Conservation (phyloP, 2,888 invertebrate species). For the Erebia ligea region DNA sequence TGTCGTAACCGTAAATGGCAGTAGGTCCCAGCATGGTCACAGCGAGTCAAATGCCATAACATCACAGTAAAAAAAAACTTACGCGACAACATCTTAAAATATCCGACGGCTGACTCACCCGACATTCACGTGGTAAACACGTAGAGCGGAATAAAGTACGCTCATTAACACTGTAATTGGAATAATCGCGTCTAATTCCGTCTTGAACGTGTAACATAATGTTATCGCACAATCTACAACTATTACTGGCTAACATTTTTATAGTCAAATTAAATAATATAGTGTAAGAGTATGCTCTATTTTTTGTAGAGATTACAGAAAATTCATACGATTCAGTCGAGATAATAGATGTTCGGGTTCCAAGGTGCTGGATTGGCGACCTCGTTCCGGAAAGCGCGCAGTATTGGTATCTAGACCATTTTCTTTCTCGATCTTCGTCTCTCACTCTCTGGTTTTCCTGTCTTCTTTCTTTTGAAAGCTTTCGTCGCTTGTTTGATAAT, state of each 20-base stretch:
- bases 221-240: slow-evolving; percentile 12
- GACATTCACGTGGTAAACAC: slow-evolving; percentile 20
- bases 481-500: too few relatives aligned
- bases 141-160: slow-evolving; percentile 10
- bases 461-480: too few relatives aligned
- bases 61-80: slow-evolving; percentile 14
- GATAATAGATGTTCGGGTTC: too few relatives aligned
- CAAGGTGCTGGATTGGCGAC: too few relatives aligned
- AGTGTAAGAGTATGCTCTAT: not conserved
- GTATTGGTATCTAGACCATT: too few relatives aligned
- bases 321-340: too few relatives aligned
- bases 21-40: slow-evolving; percentile 11
- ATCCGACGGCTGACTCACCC: slow-evolving; percentile 15
- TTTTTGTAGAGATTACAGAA: not conserved
- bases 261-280: slow-evolving; percentile 9
- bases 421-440: too few relatives aligned
- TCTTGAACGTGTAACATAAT: slow-evolving; percentile 1
- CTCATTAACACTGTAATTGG: slow-evolving; percentile 16
- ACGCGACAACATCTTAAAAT: slow-evolving; percentile 19
- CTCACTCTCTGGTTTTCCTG: too few relatives aligned
- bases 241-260: slow-evolving; percentile 5
- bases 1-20: slow-evolving; percentile 21
- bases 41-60: slow-evolving; percentile 16
- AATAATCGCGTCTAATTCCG: slow-evolving; percentile 18
- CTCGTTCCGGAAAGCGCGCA: too few relatives aligned